Base-by-base conservation (phyloP, 2,113 vertebrate genomes). In the Megaceryle torquata region DNA sequence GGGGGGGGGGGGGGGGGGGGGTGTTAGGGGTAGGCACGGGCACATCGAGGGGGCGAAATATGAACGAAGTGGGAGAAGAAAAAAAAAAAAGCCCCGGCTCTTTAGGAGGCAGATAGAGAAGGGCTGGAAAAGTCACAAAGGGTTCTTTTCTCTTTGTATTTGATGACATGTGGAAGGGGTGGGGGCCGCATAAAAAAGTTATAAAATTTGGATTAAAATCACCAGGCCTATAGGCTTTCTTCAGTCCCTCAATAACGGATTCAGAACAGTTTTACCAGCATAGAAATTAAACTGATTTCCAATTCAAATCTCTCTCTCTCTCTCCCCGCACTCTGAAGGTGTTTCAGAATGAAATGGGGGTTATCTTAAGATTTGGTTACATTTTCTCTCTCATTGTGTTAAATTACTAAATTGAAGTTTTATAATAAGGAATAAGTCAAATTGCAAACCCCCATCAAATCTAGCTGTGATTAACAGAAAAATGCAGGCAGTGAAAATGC, bases 381-480 rank as follows among this genome's bases (percentile, higher is more conserved):
- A 98, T 98, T 98, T 98, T 98, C 97, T 99, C 97, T 98, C 98
- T 99, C 98, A 99, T 99, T 99, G 98, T 99, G 98, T 99, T 98
- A 98, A 99, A 99, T 99, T 99, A 99, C 99, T 99, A 99, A 99
- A 99, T 98, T 99, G 98, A 99, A 99, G 99, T 99, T 99, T 99
- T 99, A 99, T 99, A 99, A 99, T 99, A 99, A 99, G 98, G 99
- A 99, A 98, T 98, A 99, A 99, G 98, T 99, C 99, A 99, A 99
- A 99, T 99, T 99, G 99, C 99, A 98, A 98, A 98, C 98, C 98
- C 98, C 98, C 99, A 99, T 99, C 99, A 99, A 99, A 99, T 98
- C 98, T 98, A 99, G 98, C 99, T 99, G 99, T 99, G 99, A 99
- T 99, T 99, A 99, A 99, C 99, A 98, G 98, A 96, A 98, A 98